Percentiles rank a stretch among this genome's conserved stretches.
Conservation (phyloP, 2,797 vertebrate species). For the Microctenopoma stevenorrisi region DNA sequence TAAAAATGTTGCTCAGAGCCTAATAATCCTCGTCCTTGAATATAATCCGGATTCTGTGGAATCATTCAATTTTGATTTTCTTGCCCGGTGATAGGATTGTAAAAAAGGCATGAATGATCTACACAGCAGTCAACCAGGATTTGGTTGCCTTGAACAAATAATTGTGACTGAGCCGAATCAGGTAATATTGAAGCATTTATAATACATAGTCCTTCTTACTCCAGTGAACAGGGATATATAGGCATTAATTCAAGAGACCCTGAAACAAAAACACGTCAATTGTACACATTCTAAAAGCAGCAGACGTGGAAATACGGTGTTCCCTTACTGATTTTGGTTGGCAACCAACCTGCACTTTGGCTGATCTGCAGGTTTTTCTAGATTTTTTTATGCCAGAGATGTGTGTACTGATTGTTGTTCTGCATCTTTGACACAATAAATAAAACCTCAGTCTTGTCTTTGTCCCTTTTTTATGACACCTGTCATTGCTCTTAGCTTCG, state of each 20-base stretch:
- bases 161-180: not conserved
- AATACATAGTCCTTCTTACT: no score
- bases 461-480: not conserved
- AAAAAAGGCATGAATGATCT: not conserved
- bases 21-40: not conserved
- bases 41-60: not conserved
- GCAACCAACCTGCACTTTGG: conserved; percentile 21
- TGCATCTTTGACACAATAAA: not conserved
- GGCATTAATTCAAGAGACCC: not conserved
- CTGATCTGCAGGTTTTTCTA: conserved; percentile 26
- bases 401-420: conserved; percentile 11
- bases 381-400: conserved; percentile 16
- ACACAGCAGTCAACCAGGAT: not conserved
- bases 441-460: conserved; percentile 14
- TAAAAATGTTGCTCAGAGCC: not conserved
- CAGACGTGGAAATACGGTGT: not conserved
- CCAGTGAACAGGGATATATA: not conserved
- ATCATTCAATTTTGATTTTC: not conserved
- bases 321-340: conserved; percentile 3
- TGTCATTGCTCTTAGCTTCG: not conserved
- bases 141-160: not conserved
- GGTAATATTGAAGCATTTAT: not conserved
- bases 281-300: not conserved
- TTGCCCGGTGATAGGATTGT: not conserved
- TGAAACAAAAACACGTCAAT: no score